Evolutionary conservation across 1,140 invertebrate genomes (phyloP), one percentile per base, ranked within the genome.

Genomic region (Scaptomyza hsui): DNA sequence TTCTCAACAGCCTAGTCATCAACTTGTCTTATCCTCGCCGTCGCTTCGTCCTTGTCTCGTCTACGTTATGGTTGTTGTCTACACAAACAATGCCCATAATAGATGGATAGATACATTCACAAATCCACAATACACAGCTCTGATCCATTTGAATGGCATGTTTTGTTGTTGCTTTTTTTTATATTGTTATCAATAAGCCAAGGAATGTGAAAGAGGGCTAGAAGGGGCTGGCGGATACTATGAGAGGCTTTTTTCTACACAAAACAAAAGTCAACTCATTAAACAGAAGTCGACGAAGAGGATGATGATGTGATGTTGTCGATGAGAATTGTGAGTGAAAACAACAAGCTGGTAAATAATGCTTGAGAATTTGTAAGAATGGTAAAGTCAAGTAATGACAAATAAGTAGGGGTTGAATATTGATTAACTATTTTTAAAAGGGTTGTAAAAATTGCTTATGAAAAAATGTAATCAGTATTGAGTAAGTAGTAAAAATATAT

Each of bases 151-250:
- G 62, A 65, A 71, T 71, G 45, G 68, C 24, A 37, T 71, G 45
- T 37, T 45, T 57, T 65, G 51, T 71, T 71, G 68, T 18, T 61
- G 51, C 6, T 29, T 26, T 42, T 18, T 5, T 57, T 63, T 71
- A 65, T 65, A 71, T 71, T 71, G 62, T 71, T 71, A 59, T 65
- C 68, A 71, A 71, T 71, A 71, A 65, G 68, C 37, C 52, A 71
- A 26, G 48, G 48, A 47, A 49, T n/a, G 47, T 15, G 26, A 5
- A 35, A 44, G n/a, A 19, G 6, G 12, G 2, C 5, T 1, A 29
- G 5, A 4, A 19, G 35, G 47, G 15, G 21, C 37, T 37, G 32
- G n/a, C 32, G 32, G n/a, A 37, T 37, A n/a, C 32, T 37, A 37
- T 37, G 12, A 37, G 29, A 63, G 24, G 48, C 60, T 29, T 52